A percentile compares a stretch with the other conserved stretches of the same genome.
Conservation (phyloP, 2,113 vertebrate genomes). For the Engraulis encrasicolus region DNA sequence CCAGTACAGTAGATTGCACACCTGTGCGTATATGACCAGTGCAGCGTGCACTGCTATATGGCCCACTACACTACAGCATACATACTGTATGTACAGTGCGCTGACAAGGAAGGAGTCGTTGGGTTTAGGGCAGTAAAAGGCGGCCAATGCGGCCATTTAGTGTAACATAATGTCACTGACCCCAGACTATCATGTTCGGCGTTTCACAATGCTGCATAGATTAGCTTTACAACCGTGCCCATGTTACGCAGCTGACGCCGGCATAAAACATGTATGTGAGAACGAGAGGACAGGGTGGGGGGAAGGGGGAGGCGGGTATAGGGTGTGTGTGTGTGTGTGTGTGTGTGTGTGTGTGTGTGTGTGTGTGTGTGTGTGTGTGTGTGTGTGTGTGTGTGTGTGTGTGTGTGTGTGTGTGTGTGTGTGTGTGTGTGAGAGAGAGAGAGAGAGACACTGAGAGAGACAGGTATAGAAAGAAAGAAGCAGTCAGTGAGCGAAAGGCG, state of each 20-base stretch:
- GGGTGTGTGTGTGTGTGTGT: too few relatives aligned
- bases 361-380: too few relatives aligned
- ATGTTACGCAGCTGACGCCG: conserved; percentile 7
- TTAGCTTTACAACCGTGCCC: conserved; percentile 14
- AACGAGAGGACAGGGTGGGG: neutral
- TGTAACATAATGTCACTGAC: conserved; percentile 15
- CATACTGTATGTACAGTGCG: neutral
- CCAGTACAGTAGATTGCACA: too few relatives aligned
- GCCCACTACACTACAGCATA: too few relatives aligned
- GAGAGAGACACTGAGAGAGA: neutral
- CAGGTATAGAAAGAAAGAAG: neutral
- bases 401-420: too few relatives aligned
- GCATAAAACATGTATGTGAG: conserved; percentile 14
- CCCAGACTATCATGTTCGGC: conserved; percentile 17
- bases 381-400: too few relatives aligned
- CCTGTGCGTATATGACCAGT: too few relatives aligned
- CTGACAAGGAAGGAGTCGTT: neutral
- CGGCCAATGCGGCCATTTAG: neutral
- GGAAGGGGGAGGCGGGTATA: too few relatives aligned
- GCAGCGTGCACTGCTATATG: too few relatives aligned
- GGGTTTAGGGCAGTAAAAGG: conserved; percentile 7
- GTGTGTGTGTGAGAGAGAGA: too few relatives aligned
- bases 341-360: too few relatives aligned
- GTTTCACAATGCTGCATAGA: conserved; percentile 13
- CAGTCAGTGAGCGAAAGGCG: too few relatives aligned